These are phyloP conservation scores for Carettochelys insculpta DNA, from an alignment of 2,113 vertebrate species.

Conservation along the genomic window DNA sequence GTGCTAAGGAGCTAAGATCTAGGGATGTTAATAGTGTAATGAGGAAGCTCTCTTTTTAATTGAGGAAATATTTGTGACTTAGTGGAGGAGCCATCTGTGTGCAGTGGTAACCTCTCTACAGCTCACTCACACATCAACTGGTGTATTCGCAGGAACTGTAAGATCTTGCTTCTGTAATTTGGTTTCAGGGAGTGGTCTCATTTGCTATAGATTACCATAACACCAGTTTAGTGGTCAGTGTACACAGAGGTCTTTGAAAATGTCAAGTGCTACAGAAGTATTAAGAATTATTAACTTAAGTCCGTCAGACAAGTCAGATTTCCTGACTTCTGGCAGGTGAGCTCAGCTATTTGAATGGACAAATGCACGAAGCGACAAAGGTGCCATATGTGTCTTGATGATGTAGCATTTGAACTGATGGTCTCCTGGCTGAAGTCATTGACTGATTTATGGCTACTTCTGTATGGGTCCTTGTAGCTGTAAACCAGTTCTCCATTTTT, in stretches of 20 bases:
- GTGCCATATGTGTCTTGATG: background rate
- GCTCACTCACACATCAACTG: background rate
- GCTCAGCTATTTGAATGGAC: constrained; percentile 7
- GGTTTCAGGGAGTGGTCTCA: background rate
- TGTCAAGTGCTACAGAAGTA: background rate
- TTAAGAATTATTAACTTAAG: background rate
- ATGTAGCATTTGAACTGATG: background rate
- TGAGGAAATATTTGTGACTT: background rate
- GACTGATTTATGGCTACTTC: background rate
- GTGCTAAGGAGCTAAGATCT: background rate
- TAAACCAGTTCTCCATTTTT: constrained; percentile 8
- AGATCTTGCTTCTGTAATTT: background rate
- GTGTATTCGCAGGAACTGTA: background rate
- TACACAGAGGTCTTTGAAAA: background rate
- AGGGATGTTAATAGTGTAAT: background rate
- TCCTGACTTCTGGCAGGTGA: constrained; percentile 17
- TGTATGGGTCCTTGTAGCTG: background rate
- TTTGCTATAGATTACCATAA: background rate
- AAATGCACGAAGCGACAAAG: background rate
- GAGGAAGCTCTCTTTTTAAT: background rate
- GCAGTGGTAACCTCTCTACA: background rate
- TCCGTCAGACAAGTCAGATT: constrained; percentile 18
- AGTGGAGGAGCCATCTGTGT: background rate
- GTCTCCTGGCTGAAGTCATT: background rate
- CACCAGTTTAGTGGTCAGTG: background rate